phyloP scores from a whole-genome alignment of 2,113 vertebrate species.

The Polypterus bichir region DNA sequence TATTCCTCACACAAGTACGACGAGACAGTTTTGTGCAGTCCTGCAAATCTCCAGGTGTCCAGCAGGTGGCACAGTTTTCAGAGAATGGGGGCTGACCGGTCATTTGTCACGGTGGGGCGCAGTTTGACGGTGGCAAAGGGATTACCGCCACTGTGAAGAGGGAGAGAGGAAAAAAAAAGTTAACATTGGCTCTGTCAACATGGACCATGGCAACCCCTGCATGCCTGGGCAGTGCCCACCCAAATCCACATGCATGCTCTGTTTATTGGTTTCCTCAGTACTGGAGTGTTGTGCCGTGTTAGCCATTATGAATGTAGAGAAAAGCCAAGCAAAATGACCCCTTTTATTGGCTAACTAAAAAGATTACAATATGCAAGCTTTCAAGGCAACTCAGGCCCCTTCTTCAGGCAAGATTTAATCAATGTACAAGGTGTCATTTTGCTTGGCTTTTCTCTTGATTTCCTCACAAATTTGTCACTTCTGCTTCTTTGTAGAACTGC shows the following conservation, averaged over 20 bases:
- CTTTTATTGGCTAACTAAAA: no score
- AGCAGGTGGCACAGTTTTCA: constrained; percentile 29
- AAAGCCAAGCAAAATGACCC: no score
- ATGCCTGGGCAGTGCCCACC: background rate
- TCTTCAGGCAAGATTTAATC: no score
- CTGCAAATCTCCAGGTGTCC: constrained; percentile 1
- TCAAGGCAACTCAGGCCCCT: no score
- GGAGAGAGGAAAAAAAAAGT: background rate
- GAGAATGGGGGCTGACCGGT: constrained; percentile 78
- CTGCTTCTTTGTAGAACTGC: no score
- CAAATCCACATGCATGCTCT: constrained; percentile 2
- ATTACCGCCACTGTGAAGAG: constrained; percentile 71
- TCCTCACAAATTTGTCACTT: no score
- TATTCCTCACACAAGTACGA: constrained; percentile 24
- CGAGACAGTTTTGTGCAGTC: constrained; percentile 22
- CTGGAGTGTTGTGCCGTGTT: no score
- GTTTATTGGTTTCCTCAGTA: background rate
- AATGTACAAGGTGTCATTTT: no score
- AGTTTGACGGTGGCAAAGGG: constrained; percentile 86
- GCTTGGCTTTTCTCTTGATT: no score
- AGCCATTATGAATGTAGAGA: no score
- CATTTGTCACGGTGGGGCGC: constrained; percentile 84
- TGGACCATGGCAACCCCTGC: background rate
- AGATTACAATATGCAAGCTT: no score
- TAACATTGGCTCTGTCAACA: background rate